These are phyloP conservation scores for Pimephales promelas DNA, from an alignment of 2,113 vertebrate species.

Conservation along the genomic window DNA sequence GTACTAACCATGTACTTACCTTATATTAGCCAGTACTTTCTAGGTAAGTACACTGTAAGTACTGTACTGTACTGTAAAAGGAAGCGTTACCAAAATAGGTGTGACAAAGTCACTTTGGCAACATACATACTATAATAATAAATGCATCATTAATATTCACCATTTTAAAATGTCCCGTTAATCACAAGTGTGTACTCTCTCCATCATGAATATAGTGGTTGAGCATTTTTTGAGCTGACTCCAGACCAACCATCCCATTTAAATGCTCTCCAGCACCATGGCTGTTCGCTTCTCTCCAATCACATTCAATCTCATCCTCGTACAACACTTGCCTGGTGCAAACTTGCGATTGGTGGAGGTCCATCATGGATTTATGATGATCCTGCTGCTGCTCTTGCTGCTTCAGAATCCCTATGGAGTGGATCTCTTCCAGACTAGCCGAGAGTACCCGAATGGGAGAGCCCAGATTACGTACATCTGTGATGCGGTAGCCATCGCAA, in stretches of 20 bases:
- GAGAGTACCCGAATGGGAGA: conserved; percentile 72
- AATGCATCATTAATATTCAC: neutral
- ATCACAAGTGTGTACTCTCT: conserved; percentile 65
- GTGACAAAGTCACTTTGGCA: no score
- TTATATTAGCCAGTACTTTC: no score
- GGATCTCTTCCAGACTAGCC: conserved; percentile 74
- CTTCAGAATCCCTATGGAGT: conserved; percentile 42
- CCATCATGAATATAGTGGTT: conserved; percentile 66
- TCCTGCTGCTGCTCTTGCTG: conserved; percentile 62
- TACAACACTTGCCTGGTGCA: conserved; percentile 58
- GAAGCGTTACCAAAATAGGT: no score
- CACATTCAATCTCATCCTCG: conserved; percentile 68
- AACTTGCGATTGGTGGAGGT: conserved; percentile 64
- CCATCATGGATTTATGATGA: conserved; percentile 66
- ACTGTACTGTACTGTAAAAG: no score
- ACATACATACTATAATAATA: neutral
- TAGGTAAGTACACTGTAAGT: no score
- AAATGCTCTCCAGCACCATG: conserved; percentile 33
- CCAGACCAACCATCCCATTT: conserved; percentile 52
- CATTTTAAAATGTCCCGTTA: neutral
- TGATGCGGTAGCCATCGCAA: conserved; percentile 59
- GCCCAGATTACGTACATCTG: conserved; percentile 52
- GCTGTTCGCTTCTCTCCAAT: conserved; percentile 60
- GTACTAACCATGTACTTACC: no score
- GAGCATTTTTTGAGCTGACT: conserved; percentile 71